Conservation (phyloP, 2,113 vertebrate genomes). For the Prionailurus bengalensis region DNA sequence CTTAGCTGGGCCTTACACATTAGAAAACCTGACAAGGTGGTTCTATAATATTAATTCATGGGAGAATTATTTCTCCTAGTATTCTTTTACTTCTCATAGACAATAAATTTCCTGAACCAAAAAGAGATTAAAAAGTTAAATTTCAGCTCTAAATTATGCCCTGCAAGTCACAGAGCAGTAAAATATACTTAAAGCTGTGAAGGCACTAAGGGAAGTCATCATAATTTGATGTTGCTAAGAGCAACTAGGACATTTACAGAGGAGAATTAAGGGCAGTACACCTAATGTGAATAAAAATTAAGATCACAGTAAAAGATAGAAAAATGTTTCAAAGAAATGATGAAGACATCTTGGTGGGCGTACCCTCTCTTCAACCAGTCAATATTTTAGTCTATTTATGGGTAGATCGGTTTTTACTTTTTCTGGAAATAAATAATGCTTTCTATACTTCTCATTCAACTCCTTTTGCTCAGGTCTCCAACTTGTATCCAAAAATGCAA, state of each 20-base stretch:
- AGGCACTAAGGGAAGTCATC: constrained; percentile 21
- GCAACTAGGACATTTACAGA: constrained; percentile 36
- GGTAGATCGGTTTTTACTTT: background rate
- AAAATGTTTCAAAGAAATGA: background rate
- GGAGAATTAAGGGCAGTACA: background rate
- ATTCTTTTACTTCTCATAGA: constrained; percentile 60
- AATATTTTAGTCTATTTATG: background rate
- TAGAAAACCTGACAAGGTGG: background rate
- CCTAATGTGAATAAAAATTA: constrained; percentile 41
- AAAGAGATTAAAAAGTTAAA: constrained; percentile 70
- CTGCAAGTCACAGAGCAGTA: constrained; percentile 34
- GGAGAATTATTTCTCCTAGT: constrained; percentile 67
- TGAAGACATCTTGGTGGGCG: background rate
- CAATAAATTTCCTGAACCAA: constrained; percentile 74
- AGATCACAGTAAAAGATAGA: background rate
- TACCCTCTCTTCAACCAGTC: background rate
- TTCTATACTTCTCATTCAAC: background rate
- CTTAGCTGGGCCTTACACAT: constrained; percentile 47
- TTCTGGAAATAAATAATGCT: background rate
- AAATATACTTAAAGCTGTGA: constrained; percentile 60
- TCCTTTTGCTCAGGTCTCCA: background rate
- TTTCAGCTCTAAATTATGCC: constrained; percentile 73
- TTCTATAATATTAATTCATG: constrained; percentile 56
- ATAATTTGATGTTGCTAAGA: constrained; percentile 56
- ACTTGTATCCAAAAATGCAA: background rate